Evolutionary conservation across 2,113 vertebrate genomes (phyloP), one percentile per base, ranked within the genome.

Genomic region (Nycticryphes semicollaris): DNA sequence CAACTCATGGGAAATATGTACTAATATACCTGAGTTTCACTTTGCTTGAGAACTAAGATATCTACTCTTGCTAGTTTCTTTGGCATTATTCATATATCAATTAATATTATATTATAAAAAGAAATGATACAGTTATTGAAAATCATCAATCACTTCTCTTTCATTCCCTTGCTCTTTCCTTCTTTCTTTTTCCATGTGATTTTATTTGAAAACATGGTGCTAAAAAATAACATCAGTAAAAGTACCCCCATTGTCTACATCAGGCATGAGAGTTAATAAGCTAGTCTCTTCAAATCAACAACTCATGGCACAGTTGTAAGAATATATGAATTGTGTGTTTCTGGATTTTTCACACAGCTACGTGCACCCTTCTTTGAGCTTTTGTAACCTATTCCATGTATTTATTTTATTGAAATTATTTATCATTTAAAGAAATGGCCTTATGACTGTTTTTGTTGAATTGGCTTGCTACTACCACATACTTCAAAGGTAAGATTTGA

Each of bases 1-100:
- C n/a, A 95, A 60, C 95, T 95, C 93, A 76, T 76, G 96, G 95
- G 96, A 97, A 97, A 96, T 97, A 95, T 51, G 57, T 83, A 91
- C 25, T 94, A 91, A 97, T 96, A 96, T 95, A 94, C 77, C 67
- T 79, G 60, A 84, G 33, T 83, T 95, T 82, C 4, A 1, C 27
- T 96, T 93, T 66, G 47, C 35, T 87, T 35, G 5, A 96, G 83
- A 53, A 92, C 17, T 28, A 94, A 94, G 96, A 89, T 75, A 69
- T 66, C 20, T 12, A 56, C 16, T 96, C 79, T 22, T 85, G 25
- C 62, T 92, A 93, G 43, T 67, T 63, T 90, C 60, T 57, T 86
- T 10, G 68, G 14, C n/a, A 54, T 91, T 88, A 82, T 67, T 93
- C 31, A 25, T 80, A 48, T 21, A 37, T 51, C 0, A 1, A 68